Evolutionary conservation across 2,888 invertebrate species (phyloP).

Genomic region (Philaethria dido): DNA sequence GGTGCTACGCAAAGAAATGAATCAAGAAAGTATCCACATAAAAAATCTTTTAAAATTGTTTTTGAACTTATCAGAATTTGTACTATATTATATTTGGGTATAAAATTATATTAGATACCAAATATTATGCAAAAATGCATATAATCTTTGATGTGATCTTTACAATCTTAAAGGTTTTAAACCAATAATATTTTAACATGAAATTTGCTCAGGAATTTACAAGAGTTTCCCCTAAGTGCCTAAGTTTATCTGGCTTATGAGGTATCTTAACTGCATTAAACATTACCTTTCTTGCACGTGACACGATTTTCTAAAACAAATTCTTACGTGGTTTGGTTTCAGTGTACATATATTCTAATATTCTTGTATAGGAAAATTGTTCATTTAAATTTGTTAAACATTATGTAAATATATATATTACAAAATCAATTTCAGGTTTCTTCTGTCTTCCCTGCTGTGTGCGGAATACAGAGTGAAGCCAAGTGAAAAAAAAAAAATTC

Average conservation of each 20-base stretch:
- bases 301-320: conserved; percentile 16
- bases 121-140: neutral
- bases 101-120: neutral
- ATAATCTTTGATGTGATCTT: neutral
- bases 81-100: too few species aligned
- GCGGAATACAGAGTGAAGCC: too few species aligned
- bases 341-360: too few species aligned
- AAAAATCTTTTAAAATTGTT: neutral
- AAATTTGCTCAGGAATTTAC: neutral
- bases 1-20: neutral
- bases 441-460: too few species aligned
- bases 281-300: conserved; percentile 26
- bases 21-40: neutral
- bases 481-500: too few species aligned
- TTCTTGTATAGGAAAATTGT: too few species aligned
- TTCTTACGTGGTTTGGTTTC: conserved; percentile 16
- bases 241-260: conserved; percentile 12
- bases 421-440: too few species aligned
- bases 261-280: conserved; percentile 27
- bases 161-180: neutral
- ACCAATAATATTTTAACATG: neutral
- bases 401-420: too few species aligned
- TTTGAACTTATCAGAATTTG: too few species aligned
- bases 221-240: neutral
- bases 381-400: too few species aligned